Conservation (phyloP, 2,888 invertebrate species). For the Catocala nupta region DNA sequence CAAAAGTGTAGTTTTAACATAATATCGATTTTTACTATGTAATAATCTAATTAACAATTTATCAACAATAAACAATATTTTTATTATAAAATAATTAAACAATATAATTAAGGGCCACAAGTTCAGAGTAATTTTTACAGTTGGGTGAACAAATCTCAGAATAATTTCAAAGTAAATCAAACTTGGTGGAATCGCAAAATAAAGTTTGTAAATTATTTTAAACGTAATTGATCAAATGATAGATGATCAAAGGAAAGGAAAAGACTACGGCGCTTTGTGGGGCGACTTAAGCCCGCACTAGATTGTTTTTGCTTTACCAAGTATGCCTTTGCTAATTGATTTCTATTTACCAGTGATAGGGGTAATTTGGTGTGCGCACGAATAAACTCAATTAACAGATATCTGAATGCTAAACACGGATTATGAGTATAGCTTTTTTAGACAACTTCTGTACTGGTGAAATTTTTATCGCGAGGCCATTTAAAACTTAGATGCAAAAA, state of each 20-base stretch:
- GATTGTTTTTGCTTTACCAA: background rate
- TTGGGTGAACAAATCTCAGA: constrained; percentile 7
- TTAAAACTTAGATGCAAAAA: too few relatives aligned
- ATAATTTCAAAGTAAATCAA: constrained; percentile 14
- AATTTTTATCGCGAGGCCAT: too few relatives aligned
- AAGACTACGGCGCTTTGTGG: background rate
- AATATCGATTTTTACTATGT: too few relatives aligned
- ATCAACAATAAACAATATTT: background rate
- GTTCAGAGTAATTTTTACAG: constrained; percentile 1
- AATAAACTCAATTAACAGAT: too few relatives aligned
- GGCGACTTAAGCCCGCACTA: background rate
- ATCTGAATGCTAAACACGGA: too few relatives aligned
- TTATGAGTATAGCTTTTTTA: too few relatives aligned
- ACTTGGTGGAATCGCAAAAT: constrained; percentile 5
- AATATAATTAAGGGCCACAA: background rate
- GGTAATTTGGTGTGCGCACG: too few relatives aligned
- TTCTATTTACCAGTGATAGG: too few relatives aligned
- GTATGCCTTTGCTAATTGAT: too few relatives aligned
- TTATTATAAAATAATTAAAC: background rate
- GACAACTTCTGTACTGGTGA: too few relatives aligned
- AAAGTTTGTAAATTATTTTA: constrained; percentile 11
- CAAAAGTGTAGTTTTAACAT: too few relatives aligned
- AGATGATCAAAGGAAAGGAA: constrained; percentile 9
- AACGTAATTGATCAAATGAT: constrained; percentile 14
- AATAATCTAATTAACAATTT: too few relatives aligned